A percentile compares a stretch with the other conserved stretches of the same genome.
phyloP scores from a whole-genome alignment of 1,140 invertebrate species.

The Hypothenemus hampei region DNA sequence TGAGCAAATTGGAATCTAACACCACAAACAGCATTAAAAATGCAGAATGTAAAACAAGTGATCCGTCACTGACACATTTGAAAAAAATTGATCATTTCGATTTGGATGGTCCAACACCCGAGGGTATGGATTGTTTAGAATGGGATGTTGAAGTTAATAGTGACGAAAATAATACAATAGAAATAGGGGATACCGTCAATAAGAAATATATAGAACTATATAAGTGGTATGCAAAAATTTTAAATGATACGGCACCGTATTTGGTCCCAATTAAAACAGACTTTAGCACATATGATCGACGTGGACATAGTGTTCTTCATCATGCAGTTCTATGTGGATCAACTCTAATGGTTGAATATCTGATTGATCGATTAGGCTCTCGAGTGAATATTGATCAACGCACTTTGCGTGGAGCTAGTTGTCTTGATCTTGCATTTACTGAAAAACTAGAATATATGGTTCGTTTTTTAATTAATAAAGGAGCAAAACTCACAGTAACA shows the following conservation, averaged over 20 bases:
- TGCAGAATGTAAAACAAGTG: no score
- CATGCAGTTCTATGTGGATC: constrained; percentile 54
- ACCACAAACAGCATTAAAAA: no score
- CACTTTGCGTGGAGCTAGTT: constrained; percentile 41
- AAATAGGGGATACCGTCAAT: no score
- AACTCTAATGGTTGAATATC: constrained; percentile 48
- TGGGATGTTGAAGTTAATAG: constrained; percentile 54
- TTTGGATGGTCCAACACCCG: constrained; percentile 53
- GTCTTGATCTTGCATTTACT: constrained; percentile 55
- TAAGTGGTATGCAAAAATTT: constrained; percentile 53
- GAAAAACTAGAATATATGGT: constrained; percentile 51
- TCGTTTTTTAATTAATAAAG: constrained; percentile 75
- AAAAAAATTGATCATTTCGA: no score
- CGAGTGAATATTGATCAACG: constrained; percentile 40
- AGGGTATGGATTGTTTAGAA: constrained; percentile 56
- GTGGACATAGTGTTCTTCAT: constrained; percentile 54
- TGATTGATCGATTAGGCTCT: constrained; percentile 35
- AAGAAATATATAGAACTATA: constrained; percentile 45
- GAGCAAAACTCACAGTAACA: constrained; percentile 72
- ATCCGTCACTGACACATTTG: no score
- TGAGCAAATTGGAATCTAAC: no score
- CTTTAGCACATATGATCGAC: constrained; percentile 47
- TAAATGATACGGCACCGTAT: constrained; percentile 50
- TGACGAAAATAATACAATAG: no score
- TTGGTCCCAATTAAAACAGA: constrained; percentile 42